Conservation (phyloP, 2,113 vertebrate species). For the Eubucco bourcierii region DNA sequence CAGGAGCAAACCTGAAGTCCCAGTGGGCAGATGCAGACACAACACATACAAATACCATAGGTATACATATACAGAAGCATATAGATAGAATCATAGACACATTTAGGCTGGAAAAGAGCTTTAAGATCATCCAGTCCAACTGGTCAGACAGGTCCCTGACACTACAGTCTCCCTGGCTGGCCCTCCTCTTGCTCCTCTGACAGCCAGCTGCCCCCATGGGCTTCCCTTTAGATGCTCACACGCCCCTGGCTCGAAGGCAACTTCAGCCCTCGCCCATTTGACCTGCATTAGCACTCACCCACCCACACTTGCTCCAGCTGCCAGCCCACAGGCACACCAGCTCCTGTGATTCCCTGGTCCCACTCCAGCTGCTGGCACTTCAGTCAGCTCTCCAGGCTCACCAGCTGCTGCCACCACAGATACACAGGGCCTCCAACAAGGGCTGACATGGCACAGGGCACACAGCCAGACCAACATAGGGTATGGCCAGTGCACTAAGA, state of each 20-base stretch:
- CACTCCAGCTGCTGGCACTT: background rate
- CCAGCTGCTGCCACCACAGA: background rate
- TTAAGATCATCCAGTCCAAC: no score
- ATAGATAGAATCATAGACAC: no score
- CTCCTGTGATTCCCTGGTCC: fast-evolving
- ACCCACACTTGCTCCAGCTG: background rate
- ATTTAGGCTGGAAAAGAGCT: no score
- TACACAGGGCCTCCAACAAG: background rate
- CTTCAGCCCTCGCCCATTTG: background rate
- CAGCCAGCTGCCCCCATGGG: background rate
- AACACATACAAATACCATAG: no score
- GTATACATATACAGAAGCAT: no score
- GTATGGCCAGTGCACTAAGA: background rate
- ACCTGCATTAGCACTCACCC: fast-evolving
- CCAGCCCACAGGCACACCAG: fast-evolving
- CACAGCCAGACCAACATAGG: background rate
- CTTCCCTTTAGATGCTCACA: background rate
- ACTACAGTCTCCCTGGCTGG: background rate
- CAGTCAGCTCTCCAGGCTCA: fast-evolving
- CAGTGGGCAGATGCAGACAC: no score
- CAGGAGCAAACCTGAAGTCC: background rate
- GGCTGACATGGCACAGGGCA: background rate
- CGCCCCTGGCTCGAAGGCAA: background rate
- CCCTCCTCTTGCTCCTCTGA: background rate
- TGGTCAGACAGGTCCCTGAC: background rate